phyloP scores from a whole-genome alignment of 2,113 vertebrate species.

The Psittacus erithacus region DNA sequence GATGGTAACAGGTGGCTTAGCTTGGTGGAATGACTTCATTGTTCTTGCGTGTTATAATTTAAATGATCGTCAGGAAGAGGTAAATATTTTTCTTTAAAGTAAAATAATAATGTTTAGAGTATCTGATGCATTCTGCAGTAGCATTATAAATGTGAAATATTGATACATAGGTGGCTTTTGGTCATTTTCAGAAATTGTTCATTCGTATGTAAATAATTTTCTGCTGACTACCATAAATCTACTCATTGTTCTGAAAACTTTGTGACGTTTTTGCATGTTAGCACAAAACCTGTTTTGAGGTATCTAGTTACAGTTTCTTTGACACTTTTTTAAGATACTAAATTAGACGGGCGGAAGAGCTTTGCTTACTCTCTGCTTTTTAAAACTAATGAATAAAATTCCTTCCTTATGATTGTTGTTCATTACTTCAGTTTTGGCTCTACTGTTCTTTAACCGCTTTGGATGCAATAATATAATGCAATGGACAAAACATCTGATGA shows the following conservation, averaged over 20 bases:
- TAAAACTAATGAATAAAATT: not conserved
- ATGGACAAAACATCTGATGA: not conserved
- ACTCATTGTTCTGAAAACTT: not conserved
- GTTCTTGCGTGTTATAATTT: conserved; percentile 96
- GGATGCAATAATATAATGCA: not conserved
- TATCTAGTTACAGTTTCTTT: not conserved
- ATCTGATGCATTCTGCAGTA: not conserved
- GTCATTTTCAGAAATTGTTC: not conserved
- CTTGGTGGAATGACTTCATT: conserved; percentile 98
- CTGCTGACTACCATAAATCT: not conserved
- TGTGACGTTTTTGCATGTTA: not conserved
- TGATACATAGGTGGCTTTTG: not conserved
- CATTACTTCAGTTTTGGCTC: not conserved
- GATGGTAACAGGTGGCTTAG: conserved; percentile 94
- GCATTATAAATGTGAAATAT: not conserved
- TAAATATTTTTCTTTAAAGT: conserved; percentile 59
- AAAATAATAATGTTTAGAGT: not conserved
- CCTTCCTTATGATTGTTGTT: not conserved
- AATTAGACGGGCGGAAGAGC: not conserved
- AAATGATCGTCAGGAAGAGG: conserved; percentile 94
- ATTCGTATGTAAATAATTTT: not conserved
- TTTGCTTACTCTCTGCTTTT: not conserved
- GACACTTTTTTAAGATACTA: not conserved
- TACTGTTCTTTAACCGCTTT: not conserved
- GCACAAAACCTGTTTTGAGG: not conserved